phyloP scores from a whole-genome alignment of 2,888 invertebrate genomes.

The Mylabris sibirica region DNA sequence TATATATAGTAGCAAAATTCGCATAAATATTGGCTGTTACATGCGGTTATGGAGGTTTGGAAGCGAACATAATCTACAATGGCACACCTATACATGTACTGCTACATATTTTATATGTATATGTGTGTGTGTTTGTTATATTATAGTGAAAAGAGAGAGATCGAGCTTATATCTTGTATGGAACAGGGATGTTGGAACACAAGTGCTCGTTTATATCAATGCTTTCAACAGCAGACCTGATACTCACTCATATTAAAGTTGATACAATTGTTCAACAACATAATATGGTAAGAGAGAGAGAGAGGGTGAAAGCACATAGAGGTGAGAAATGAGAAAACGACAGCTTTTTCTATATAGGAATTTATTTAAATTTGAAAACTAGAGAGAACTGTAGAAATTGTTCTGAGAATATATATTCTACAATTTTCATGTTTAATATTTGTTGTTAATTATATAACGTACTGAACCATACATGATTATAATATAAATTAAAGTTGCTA shows the following conservation, averaged over 20 bases:
- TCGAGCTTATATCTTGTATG: constrained; percentile 42
- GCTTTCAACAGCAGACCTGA: constrained; percentile 49
- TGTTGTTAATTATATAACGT: neutral
- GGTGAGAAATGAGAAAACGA: no score
- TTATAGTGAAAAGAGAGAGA: constrained; percentile 24
- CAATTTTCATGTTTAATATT: neutral
- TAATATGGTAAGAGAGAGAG: neutral
- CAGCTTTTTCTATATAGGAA: neutral
- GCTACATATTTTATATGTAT: constrained; percentile 7
- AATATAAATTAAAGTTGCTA: constrained; percentile 56
- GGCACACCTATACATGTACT: constrained; percentile 30
- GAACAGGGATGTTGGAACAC: constrained; percentile 33
- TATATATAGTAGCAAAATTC: constrained; percentile 45
- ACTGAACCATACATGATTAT: constrained; percentile 48
- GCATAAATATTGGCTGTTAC: constrained; percentile 48
- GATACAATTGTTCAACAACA: constrained; percentile 48
- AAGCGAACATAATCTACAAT: constrained; percentile 37
- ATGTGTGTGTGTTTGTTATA: neutral
- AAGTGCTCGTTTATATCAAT: constrained; percentile 49
- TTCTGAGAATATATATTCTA: neutral
- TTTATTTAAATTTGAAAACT: neutral
- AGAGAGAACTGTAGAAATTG: neutral
- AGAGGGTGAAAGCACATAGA: no score
- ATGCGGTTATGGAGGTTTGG: constrained; percentile 37
- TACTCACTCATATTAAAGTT: constrained; percentile 47